Evolutionary conservation across 2,888 invertebrate genomes (phyloP).

Genomic region (Mythimna loreyi): DNA sequence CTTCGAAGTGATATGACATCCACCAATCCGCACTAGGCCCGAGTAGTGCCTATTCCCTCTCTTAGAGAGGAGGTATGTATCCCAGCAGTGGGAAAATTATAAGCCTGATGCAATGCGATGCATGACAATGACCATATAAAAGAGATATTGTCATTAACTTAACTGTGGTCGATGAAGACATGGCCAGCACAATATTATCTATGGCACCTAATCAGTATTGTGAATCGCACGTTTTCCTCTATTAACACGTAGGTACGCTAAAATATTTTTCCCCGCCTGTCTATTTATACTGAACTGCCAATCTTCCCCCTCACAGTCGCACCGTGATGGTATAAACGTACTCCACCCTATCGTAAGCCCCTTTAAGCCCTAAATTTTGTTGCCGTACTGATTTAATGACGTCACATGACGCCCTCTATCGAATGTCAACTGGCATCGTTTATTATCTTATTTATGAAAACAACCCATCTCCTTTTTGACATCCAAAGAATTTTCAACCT

Average conservation of each 20-base stretch:
- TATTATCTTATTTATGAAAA: conserved; percentile 60
- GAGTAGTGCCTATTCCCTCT: too few species aligned
- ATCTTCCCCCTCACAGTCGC: conserved; percentile 63
- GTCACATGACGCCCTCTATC: conserved; percentile 89
- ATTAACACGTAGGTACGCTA: conserved; percentile 57
- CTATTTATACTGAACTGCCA: conserved; percentile 54
- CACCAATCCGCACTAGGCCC: too few species aligned
- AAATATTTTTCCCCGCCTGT: conserved; percentile 53
- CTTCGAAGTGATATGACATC: too few species aligned
- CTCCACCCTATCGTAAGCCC: conserved; percentile 77
- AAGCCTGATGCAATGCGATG: too few species aligned
- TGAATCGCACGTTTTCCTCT: conserved; percentile 17
- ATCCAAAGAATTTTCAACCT: conserved; percentile 41
- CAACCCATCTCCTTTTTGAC: conserved; percentile 40
- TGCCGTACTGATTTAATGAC: conserved; percentile 90
- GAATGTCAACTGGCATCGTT: conserved; percentile 89
- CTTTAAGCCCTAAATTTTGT: conserved; percentile 86
- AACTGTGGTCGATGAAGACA: too few species aligned
- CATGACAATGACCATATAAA: too few species aligned
- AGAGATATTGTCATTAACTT: too few species aligned
- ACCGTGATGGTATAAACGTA: conserved; percentile 67
- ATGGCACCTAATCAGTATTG: not conserved
- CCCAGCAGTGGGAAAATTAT: too few species aligned
- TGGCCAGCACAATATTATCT: not conserved
- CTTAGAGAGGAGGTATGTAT: too few species aligned